phyloP scores from a whole-genome alignment of 2,113 vertebrate genomes.

The Phyllostomus discolor region DNA sequence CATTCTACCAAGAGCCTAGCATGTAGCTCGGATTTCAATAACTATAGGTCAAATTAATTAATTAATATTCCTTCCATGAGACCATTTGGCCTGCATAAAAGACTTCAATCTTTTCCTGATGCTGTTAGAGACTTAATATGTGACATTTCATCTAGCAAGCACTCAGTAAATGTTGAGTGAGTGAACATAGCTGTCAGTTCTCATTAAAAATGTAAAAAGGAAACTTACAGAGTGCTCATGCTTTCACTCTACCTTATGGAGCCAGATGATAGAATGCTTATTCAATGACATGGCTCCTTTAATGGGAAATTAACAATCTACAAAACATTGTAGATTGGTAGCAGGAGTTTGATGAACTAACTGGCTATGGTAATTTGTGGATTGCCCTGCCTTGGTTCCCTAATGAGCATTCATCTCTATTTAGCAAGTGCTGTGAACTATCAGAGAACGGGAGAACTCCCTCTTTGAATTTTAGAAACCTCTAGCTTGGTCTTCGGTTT shows the following conservation, averaged over 20 bases:
- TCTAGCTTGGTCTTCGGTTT: background rate
- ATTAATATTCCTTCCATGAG: background rate
- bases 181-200: background rate
- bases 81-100: background rate
- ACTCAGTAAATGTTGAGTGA: background rate
- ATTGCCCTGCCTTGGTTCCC: slow-evolving; percentile 24
- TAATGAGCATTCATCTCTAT: background rate
- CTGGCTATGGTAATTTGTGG: slow-evolving; percentile 17
- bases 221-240: background rate
- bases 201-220: slow-evolving; percentile 42
- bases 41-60: background rate
- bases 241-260: slow-evolving; percentile 29
- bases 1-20: background rate
- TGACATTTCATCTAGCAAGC: background rate
- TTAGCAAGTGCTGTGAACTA: background rate
- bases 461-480: background rate
- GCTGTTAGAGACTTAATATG: background rate
- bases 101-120: background rate
- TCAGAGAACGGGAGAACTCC: background rate
- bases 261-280: slow-evolving; percentile 12
- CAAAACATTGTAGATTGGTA: background rate
- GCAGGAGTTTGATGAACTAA: background rate
- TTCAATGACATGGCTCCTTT: slow-evolving; percentile 48
- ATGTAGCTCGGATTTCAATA: background rate
- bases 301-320: slow-evolving; percentile 54